Percentiles rank a stretch among this genome's conserved stretches.
phyloP scores from a whole-genome alignment of 1,140 invertebrate species.

The Pseudomyrmex concolor region DNA sequence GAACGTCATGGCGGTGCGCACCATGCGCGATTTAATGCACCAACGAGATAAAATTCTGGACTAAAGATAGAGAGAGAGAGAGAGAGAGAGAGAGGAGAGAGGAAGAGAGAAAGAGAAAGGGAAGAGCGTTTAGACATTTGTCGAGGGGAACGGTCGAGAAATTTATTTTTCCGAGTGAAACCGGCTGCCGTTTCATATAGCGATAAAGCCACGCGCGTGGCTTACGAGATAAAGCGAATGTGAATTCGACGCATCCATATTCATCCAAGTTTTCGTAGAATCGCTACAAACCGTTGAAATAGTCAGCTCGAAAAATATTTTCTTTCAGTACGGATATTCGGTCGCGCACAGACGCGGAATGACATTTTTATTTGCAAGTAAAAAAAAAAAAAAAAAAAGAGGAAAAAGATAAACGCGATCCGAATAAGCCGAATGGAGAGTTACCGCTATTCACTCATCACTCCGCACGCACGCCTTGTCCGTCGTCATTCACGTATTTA shows the following conservation, averaged over 20 bases:
- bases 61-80: too few relatives aligned
- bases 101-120: not conserved
- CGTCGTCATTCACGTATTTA: constrained; percentile 29
- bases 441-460: not conserved
- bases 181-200: constrained; percentile 10
- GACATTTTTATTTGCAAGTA: constrained; percentile 46
- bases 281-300: constrained; percentile 53
- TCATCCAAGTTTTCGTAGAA: constrained; percentile 53
- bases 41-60: constrained; percentile 3
- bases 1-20: not conserved
- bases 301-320: constrained; percentile 55
- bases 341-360: constrained; percentile 2
- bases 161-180: constrained; percentile 32
- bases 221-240: constrained; percentile 54
- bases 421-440: constrained; percentile 35
- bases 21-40: constrained; percentile 27
- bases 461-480: constrained; percentile 15
- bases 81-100: too few relatives aligned
- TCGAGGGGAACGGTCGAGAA: constrained; percentile 25
- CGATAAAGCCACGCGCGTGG: constrained; percentile 45
- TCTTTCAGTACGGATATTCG: constrained; percentile 32
- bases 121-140: constrained; percentile 46
- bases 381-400: constrained; percentile 1
- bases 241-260: constrained; percentile 55
- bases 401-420: constrained; percentile 4